Base-by-base conservation (phyloP, 2,797 vertebrate genomes). In the Enteromius fasciolatus region DNA sequence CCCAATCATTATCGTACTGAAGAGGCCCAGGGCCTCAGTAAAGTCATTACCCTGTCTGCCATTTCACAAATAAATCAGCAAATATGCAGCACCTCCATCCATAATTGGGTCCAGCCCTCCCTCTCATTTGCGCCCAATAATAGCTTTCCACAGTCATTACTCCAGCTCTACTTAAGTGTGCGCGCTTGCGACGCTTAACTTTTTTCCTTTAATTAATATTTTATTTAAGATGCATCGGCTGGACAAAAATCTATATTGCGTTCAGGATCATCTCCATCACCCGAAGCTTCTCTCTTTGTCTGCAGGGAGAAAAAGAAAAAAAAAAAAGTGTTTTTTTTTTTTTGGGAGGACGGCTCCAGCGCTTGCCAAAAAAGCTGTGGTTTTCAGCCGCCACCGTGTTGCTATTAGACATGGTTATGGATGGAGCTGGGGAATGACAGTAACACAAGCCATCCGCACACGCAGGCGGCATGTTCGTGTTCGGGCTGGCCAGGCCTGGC, bases 371-470 rank as follows among this genome's bases (percentile, higher is more conserved):
- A 83, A 80, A 77, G 67, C 78, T 78, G 85, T 82, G 85, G 87
- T 89, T 87, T 77, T 86, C 70, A 20, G 77, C 78, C 41, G 82
- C 85, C 82, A 85, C 84, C 73, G 64, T 87, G 84, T 85, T 67
- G 80, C 87, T 87, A 88, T 88, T 86, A 88, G 86, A 83, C 86
- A 81, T 87, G 80, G 85, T 89, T 84, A 84, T 78, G 89, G 85
- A 87, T 68, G 84, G 76, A 85, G 85, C 67, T 82, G 67, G 64
- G 41, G 78, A 84, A 84, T 82, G 84, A 90, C 77, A 86, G 79
- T 83, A 87, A 85, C 86, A 84, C 83, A 83, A 87, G 76, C 85
- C 77, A 84, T 79, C 66, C 86, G 74, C 79, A 25, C 84, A 88
- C 63, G 64, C 41, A 72, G 46, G 61, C 79, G 1, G 44, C 64